phyloP scores from a whole-genome alignment of 1,140 invertebrate species.

The Glomeris maerens region DNA sequence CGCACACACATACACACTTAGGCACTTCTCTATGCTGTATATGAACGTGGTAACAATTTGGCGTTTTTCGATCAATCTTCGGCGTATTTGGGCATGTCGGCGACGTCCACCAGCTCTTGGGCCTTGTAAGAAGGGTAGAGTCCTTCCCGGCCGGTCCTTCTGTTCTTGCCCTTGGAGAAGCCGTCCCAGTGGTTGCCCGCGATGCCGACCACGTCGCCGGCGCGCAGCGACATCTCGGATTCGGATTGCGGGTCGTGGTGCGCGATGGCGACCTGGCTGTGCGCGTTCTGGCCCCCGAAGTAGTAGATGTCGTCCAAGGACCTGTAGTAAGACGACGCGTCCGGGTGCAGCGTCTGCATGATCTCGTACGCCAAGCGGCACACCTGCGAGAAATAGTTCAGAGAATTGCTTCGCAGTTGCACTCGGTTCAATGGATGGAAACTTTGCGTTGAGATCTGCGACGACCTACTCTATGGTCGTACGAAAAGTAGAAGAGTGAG shows the following conservation, averaged over 20 bases:
- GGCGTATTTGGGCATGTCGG: not conserved
- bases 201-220: conserved; percentile 66
- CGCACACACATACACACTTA: too few relatives aligned
- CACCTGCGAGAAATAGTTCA: conserved; percentile 52
- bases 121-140: conserved; percentile 5
- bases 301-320: conserved; percentile 96
- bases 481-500: too few relatives aligned
- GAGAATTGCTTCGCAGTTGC: too few relatives aligned
- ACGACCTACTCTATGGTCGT: too few relatives aligned
- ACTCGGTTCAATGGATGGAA: too few relatives aligned
- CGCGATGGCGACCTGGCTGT: conserved; percentile 61
- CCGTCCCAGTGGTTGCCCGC: conserved; percentile 97
- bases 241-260: conserved; percentile 46
- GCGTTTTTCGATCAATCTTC: too few relatives aligned
- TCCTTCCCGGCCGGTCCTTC: not conserved
- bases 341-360: conserved; percentile 80
- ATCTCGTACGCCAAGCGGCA: conserved; percentile 92
- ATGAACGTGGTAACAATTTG: too few relatives aligned
- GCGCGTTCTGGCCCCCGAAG: conserved; percentile 84
- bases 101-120: not conserved
- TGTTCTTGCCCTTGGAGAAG: conserved; percentile 58
- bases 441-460: too few relatives aligned
- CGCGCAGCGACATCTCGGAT: conserved; percentile 53
- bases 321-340: conserved; percentile 66
- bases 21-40: too few relatives aligned